Conservation (phyloP, 2,797 vertebrate species). For the Esox lucius region DNA sequence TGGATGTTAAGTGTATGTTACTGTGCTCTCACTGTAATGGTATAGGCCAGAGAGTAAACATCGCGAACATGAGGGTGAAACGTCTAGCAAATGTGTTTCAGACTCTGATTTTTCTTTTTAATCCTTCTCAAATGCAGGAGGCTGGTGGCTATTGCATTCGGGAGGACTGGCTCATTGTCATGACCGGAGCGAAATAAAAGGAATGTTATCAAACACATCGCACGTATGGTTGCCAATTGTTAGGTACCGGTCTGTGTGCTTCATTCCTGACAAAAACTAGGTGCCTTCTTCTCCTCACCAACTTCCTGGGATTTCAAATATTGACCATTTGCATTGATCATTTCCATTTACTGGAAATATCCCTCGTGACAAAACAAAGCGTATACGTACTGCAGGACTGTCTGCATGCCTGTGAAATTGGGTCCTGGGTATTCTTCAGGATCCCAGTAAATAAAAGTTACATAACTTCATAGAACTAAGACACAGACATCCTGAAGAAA, state of each 20-base stretch:
- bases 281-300: too few species aligned
- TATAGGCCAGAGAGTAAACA: not conserved
- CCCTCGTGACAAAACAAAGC: not conserved
- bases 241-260: too few species aligned
- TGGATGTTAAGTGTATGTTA: not conserved
- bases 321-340: not conserved
- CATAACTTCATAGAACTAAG: conserved; percentile 59
- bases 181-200: too few species aligned
- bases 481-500: conserved; percentile 59
- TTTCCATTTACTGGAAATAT: not conserved
- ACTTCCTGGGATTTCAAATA: not conserved
- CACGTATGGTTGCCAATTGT: too few species aligned
- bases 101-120: not conserved
- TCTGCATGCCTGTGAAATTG: not conserved
- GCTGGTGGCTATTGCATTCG: too few species aligned
- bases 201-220: too few species aligned
- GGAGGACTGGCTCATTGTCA: too few species aligned
- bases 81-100: not conserved
- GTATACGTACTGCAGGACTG: conserved; percentile 38
- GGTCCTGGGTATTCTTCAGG: conserved; percentile 53
- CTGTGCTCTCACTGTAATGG: not conserved
- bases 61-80: not conserved
- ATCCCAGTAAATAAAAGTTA: conserved; percentile 64
- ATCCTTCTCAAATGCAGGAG: not conserved
- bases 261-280: too few species aligned